Evolutionary conservation across 2,888 invertebrate genomes (phyloP).

Genomic region (Drosophila prostipennis): DNA sequence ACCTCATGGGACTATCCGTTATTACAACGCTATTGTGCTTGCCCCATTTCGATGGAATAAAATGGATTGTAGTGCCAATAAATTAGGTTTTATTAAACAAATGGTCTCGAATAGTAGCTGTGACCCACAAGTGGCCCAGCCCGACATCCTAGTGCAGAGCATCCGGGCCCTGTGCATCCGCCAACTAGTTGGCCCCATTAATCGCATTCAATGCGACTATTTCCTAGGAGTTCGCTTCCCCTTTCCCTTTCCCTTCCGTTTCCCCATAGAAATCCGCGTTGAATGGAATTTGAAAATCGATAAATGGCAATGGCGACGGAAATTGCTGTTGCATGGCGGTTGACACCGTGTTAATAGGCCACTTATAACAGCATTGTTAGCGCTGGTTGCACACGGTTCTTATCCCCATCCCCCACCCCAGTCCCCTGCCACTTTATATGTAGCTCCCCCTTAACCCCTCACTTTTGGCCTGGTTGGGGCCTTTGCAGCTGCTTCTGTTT

Average conservation of each 20-base stretch:
- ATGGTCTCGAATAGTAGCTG: not conserved
- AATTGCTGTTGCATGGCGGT: slow-evolving; percentile 59
- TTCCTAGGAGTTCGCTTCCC: slow-evolving; percentile 15
- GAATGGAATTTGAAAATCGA: slow-evolving; percentile 51
- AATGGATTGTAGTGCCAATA: not conserved
- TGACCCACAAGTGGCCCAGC: slow-evolving; percentile 18
- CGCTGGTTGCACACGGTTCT: slow-evolving; percentile 33
- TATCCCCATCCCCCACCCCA: not conserved
- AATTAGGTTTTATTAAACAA: not conserved
- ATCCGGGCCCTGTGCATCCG: slow-evolving; percentile 33
- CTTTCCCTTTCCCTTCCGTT: not conserved
- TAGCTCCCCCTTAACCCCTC: not conserved
- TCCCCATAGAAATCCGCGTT: slow-evolving; percentile 16
- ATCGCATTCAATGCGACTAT: slow-evolving; percentile 30
- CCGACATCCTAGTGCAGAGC: slow-evolving; percentile 13
- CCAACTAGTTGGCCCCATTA: slow-evolving; percentile 33
- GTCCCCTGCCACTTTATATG: not conserved
- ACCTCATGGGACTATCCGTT: not conserved
- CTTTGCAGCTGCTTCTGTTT: slow-evolving; percentile 29
- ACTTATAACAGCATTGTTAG: slow-evolving; percentile 50
- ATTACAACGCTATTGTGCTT: not conserved
- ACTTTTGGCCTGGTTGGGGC: slow-evolving; percentile 8
- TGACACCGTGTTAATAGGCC: slow-evolving; percentile 56
- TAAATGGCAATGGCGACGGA: slow-evolving; percentile 40
- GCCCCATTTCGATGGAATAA: not conserved